phyloP scores from a whole-genome alignment of 1,140 invertebrate species.

The Drosophila lini region DNA sequence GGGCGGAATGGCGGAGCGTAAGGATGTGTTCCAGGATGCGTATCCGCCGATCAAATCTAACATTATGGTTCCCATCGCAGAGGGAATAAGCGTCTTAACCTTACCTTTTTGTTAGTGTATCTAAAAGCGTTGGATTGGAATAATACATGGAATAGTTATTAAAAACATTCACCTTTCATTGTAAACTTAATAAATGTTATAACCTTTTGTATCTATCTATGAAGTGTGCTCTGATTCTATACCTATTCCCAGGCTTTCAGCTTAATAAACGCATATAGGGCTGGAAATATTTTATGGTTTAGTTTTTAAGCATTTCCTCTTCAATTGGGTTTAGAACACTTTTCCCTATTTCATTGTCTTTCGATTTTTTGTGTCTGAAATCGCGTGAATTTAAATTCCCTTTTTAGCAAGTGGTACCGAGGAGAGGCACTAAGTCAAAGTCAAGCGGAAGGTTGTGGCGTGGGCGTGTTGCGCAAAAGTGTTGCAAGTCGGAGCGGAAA shows the following conservation, averaged over 20 bases:
- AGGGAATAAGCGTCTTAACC: too few relatives aligned
- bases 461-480: slow-evolving; percentile 37
- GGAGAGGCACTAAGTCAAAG: slow-evolving; percentile 22
- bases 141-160: neutral
- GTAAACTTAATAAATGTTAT: too few relatives aligned
- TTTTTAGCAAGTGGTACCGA: neutral
- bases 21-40: slow-evolving; percentile 22
- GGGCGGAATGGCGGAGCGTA: neutral
- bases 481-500: slow-evolving; percentile 46
- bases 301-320: too few relatives aligned
- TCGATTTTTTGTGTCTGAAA: neutral
- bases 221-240: neutral
- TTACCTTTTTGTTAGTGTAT: neutral
- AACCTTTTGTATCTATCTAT: neutral
- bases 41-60: slow-evolving; percentile 32
- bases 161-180: neutral
- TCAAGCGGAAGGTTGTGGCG: slow-evolving; percentile 11
- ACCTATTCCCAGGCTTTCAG: neutral
- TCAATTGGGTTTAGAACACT: neutral
- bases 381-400: slow-evolving; percentile 12
- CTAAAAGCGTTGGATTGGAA: neutral
- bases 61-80: slow-evolving; percentile 2
- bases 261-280: neutral
- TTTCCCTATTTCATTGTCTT: too few relatives aligned
- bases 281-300: neutral